A percentile compares a stretch with the other conserved stretches of the same genome.
Evolutionary conservation across 2,888 invertebrate genomes (phyloP).

Genomic region (Hylaea fasciaria): DNA sequence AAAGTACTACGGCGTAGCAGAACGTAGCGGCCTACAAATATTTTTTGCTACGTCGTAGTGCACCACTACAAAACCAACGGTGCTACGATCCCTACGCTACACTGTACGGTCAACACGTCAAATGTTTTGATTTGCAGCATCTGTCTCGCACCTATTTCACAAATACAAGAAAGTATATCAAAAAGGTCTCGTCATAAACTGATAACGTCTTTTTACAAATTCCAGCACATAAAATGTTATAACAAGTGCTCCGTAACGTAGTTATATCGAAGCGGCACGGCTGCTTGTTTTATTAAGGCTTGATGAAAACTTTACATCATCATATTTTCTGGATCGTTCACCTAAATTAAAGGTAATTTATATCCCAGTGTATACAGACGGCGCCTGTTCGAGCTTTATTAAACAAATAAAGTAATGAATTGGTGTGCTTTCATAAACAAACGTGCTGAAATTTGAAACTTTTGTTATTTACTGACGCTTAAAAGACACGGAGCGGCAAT

Average conservation of each 20-base stretch:
- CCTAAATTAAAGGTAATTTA: conserved; percentile 83
- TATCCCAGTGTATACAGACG: conserved; percentile 75
- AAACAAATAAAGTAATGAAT: conserved; percentile 82
- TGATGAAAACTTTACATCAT: conserved; percentile 80
- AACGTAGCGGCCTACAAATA: neutral
- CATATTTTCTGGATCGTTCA: conserved; percentile 81
- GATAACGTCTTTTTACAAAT: conserved; percentile 18
- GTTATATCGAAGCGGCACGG: conserved; percentile 43
- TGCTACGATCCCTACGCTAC: neutral
- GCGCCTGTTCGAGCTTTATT: conserved; percentile 76
- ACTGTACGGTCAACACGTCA: too few relatives aligned
- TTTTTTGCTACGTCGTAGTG: conserved; percentile 1
- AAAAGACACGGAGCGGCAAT: conserved; percentile 58
- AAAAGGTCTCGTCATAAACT: conserved; percentile 13
- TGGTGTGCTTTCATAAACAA: conserved; percentile 73
- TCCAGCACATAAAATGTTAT: conserved; percentile 39
- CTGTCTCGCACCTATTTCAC: neutral
- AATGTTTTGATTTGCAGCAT: too few relatives aligned
- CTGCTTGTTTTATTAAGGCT: conserved; percentile 66
- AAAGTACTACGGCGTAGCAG: neutral
- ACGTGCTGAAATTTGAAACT: conserved; percentile 71
- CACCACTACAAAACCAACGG: neutral
- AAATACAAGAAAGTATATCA: conserved; percentile 6
- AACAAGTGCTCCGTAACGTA: conserved; percentile 55
- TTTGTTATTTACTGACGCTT: conserved; percentile 68